Percentiles rank a stretch among this genome's conserved stretches.
Conservation (phyloP, 2,888 invertebrate genomes). For the Drepana falcataria region DNA sequence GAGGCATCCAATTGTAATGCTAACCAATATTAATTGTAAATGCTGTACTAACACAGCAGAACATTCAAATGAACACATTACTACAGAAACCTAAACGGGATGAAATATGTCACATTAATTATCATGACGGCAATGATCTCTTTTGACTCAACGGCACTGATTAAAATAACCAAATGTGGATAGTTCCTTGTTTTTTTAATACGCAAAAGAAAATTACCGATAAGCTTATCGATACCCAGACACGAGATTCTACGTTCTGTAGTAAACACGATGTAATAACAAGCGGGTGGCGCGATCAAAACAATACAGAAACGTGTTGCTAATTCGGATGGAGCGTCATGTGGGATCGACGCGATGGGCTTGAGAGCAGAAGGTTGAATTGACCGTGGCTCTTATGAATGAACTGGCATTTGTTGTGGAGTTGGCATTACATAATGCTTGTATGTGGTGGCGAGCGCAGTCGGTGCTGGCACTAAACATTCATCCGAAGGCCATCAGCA, state of each 20-base stretch:
- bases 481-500: slow-evolving; percentile 66
- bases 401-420: slow-evolving; percentile 61
- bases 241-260: slow-evolving; percentile 12
- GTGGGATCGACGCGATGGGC: slow-evolving; percentile 39
- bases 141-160: slow-evolving; percentile 52
- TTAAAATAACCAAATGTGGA: slow-evolving; percentile 44
- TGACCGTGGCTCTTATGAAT: slow-evolving; percentile 60
- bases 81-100: slow-evolving; percentile 30
- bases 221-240: slow-evolving; percentile 45
- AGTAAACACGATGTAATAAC: slow-evolving; percentile 36
- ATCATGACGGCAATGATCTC: slow-evolving; percentile 68
- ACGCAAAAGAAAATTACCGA: slow-evolving; percentile 62
- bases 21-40: slow-evolving; percentile 15
- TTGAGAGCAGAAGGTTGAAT: slow-evolving; percentile 34
- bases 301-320: slow-evolving; percentile 28
- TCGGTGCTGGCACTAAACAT: slow-evolving; percentile 54
- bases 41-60: background rate
- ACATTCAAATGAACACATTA: slow-evolving; percentile 30
- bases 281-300: slow-evolving; percentile 22
- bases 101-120: slow-evolving; percentile 41
- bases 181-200: slow-evolving; percentile 52
- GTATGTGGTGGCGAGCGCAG: slow-evolving; percentile 47
- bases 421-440: slow-evolving; percentile 58
- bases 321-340: slow-evolving; percentile 8
- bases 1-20: slow-evolving; percentile 9